phyloP scores from a whole-genome alignment of 2,888 invertebrate species.

The Torymus aiolomorphi region DNA sequence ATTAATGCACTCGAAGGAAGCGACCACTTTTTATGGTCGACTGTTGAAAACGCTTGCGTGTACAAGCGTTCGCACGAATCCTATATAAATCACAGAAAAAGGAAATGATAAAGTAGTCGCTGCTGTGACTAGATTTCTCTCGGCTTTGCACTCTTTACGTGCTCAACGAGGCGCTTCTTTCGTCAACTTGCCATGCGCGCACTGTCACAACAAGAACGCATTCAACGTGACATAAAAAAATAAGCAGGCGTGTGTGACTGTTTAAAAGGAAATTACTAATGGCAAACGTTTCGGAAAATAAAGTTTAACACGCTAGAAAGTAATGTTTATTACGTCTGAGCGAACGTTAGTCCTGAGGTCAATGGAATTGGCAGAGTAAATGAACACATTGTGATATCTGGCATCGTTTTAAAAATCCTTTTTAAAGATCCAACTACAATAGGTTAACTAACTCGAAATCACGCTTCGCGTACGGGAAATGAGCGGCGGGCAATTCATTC shows the following conservation, averaged over 20 bases:
- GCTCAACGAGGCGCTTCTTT: constrained; percentile 16
- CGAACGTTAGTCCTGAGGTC: too few species aligned
- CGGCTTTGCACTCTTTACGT: constrained; percentile 39
- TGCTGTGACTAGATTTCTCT: constrained; percentile 7
- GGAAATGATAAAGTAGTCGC: constrained; percentile 26
- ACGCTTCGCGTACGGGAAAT: not conserved
- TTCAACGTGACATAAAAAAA: too few species aligned
- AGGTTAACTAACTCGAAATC: not conserved
- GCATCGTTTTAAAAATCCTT: too few species aligned
- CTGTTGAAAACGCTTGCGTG: not conserved
- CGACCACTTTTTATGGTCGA: not conserved
- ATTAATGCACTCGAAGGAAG: constrained; percentile 12
- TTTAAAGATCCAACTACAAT: too few species aligned
- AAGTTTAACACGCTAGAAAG: too few species aligned
- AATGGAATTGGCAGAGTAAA: too few species aligned
- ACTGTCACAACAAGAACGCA: too few species aligned
- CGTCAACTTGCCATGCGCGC: not conserved
- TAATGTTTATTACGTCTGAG: too few species aligned
- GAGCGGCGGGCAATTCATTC: constrained; percentile 15
- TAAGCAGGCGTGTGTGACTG: too few species aligned
- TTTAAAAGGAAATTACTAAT: too few species aligned
- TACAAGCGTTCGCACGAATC: not conserved
- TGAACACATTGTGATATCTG: too few species aligned
- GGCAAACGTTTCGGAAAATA: too few species aligned
- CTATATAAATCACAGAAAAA: constrained; percentile 24